Percentiles rank a stretch among this genome's conserved stretches.
phyloP scores from a whole-genome alignment of 2,888 invertebrate genomes.

The Diaperis boleti region DNA sequence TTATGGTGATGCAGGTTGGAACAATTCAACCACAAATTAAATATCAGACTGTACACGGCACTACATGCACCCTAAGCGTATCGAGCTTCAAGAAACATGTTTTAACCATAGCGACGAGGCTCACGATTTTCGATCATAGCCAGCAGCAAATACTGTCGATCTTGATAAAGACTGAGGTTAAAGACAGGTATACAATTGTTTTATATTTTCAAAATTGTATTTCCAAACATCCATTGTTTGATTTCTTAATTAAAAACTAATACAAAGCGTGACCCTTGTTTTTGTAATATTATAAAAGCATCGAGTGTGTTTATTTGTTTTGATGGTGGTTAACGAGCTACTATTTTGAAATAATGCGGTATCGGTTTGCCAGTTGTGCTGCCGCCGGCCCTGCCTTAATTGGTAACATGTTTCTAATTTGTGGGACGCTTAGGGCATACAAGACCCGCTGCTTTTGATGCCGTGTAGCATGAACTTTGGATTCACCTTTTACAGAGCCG shows the following conservation, averaged over 20 bases:
- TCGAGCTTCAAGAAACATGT: background rate
- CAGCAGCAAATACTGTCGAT: background rate
- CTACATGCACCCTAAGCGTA: background rate
- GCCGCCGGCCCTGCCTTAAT: conserved; percentile 57
- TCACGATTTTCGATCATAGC: background rate
- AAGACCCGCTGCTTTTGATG: conserved; percentile 53
- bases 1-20: too few relatives aligned
- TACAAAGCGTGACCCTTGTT: conserved; percentile 46
- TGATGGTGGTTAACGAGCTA: conserved; percentile 50
- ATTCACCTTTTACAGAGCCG: conserved; percentile 44
- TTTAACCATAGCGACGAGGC: background rate
- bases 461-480: conserved; percentile 43
- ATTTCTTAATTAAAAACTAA: conserved; percentile 51
- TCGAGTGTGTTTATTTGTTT: conserved; percentile 53
- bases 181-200: conserved; percentile 12
- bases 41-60: too few relatives aligned
- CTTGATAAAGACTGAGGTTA: background rate
- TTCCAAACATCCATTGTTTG: conserved; percentile 44
- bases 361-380: conserved; percentile 48
- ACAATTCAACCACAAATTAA: too few relatives aligned
- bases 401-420: conserved; percentile 63
- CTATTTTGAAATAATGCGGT: conserved; percentile 54
- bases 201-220: conserved; percentile 22
- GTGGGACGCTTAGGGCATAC: conserved; percentile 59
- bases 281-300: conserved; percentile 51